phyloP scores from a whole-genome alignment of 2,113 vertebrate species.

The Sinocyclocheilus anshuiensis region DNA sequence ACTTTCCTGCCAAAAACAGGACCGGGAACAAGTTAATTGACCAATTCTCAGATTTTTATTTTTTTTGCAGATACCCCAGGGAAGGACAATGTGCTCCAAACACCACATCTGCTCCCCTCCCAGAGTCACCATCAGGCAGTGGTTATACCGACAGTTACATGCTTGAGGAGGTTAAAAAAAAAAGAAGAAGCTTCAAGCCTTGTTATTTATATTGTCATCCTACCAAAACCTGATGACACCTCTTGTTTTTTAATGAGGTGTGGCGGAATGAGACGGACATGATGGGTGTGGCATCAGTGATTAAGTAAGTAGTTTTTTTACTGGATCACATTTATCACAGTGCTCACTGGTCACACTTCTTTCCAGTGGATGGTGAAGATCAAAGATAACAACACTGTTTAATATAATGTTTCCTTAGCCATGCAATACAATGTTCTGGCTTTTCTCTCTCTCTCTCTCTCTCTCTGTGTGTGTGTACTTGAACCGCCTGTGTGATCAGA shows the following conservation, averaged over 20 bases:
- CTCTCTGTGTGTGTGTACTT: not conserved
- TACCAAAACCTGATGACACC: not conserved
- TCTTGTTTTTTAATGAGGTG: not conserved
- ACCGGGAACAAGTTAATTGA: not conserved
- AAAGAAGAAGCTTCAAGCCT: not conserved
- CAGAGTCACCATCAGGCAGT: constrained; percentile 13
- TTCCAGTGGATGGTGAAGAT: not conserved
- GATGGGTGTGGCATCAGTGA: not conserved
- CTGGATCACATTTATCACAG: not conserved
- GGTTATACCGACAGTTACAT: not conserved
- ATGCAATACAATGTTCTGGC: not conserved
- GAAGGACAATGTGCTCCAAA: not conserved
- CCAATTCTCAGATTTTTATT: not conserved
- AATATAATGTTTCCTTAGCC: not conserved
- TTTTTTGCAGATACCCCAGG: not conserved
- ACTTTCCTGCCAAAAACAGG: not conserved
- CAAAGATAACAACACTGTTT: not conserved
- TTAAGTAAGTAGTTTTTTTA: not conserved
- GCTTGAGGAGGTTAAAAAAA: no score
- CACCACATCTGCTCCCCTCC: constrained; percentile 3
- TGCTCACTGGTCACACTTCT: not conserved
- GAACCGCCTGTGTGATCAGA: not conserved
- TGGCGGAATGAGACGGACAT: not conserved
- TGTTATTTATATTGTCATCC: not conserved
- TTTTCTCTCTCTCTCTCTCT: no score